Percentiles rank a stretch among this genome's conserved stretches.
Conservation (phyloP, 2,797 vertebrate species). For the Liparis tanakae region DNA sequence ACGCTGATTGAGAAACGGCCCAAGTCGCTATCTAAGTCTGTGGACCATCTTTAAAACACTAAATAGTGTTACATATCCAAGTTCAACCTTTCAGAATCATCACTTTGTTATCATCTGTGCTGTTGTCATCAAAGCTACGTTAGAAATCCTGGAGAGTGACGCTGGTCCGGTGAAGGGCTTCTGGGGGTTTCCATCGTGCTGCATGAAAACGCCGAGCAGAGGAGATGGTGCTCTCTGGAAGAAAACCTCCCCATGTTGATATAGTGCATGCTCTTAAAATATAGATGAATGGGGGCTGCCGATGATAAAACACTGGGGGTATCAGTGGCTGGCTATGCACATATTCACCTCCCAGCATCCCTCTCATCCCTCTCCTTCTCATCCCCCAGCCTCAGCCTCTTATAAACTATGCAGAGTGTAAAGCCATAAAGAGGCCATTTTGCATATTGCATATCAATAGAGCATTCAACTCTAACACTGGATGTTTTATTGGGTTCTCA, state of each 20-base stretch:
- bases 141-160: conserved; percentile 36
- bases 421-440: conserved; percentile 70
- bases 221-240: conserved; percentile 28
- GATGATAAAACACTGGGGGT: conserved; percentile 13
- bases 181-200: conserved; percentile 33
- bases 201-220: conserved; percentile 33
- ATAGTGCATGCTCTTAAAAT: conserved; percentile 29
- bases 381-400: conserved; percentile 28
- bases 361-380: conserved; percentile 2
- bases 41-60: too few relatives aligned
- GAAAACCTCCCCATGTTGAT: conserved; percentile 34
- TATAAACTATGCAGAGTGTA: conserved; percentile 51
- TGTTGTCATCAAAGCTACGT: conserved; percentile 25
- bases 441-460: conserved; percentile 77
- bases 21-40: neutral
- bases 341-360: conserved; percentile 8
- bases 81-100: conserved; percentile 20
- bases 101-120: too few relatives aligned
- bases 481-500: conserved; percentile 47
- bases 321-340: neutral
- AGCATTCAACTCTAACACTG: conserved; percentile 42
- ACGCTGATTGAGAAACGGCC: too few relatives aligned
- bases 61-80: conserved; percentile 18
- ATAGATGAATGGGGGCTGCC: conserved; percentile 19
- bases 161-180: conserved; percentile 44